These are phyloP conservation scores for Sylvicapra grimmia DNA, from an alignment of 2,113 vertebrate species.

Conservation along the genomic window DNA sequence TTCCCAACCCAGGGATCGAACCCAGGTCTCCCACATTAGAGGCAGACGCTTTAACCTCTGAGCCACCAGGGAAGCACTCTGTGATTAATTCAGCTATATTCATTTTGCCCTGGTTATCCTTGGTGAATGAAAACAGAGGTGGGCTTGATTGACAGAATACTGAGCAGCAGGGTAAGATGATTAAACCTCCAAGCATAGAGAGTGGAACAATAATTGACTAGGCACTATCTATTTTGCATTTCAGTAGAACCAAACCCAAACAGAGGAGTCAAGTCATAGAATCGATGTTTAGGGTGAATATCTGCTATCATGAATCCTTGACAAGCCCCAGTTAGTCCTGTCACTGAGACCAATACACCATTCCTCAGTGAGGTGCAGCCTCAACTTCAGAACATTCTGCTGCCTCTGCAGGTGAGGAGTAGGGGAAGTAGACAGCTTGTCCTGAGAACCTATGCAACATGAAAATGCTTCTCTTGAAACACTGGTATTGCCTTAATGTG, in stretches of 20 bases:
- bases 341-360: not conserved
- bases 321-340: not conserved
- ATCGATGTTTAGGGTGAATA: not conserved
- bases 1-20: too few relatives aligned
- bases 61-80: too few relatives aligned
- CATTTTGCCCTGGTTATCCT: not conserved
- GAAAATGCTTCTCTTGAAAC: not conserved
- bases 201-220: not conserved
- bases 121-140: not conserved
- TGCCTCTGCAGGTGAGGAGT: not conserved
- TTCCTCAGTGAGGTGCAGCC: not conserved
- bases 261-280: not conserved
- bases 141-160: not conserved
- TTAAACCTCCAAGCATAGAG: not conserved
- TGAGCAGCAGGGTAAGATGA: not conserved
- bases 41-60: too few relatives aligned
- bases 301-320: not conserved
- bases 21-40: too few relatives aligned
- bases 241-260: not conserved
- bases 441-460: not conserved
- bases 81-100: not conserved
- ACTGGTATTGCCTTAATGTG: not conserved
- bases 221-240: not conserved
- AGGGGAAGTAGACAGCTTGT: not conserved
- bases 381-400: rapidly evolving